These are phyloP conservation scores for Charanyca ferruginea DNA, from an alignment of 2,888 invertebrate genomes.

Conservation along the genomic window DNA sequence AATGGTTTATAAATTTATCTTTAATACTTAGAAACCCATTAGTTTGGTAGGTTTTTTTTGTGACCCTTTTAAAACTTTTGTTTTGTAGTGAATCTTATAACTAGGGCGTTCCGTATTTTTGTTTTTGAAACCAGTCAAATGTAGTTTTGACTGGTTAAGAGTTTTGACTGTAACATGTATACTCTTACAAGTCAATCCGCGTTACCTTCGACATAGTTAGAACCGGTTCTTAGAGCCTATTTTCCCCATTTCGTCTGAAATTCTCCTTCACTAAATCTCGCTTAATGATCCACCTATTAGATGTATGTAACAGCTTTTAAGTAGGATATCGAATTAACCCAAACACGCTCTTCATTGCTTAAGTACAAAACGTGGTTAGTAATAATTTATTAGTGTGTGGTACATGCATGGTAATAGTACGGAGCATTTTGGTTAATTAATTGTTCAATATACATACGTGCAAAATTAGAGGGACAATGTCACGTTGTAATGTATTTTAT, in stretches of 20 bases:
- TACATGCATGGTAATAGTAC: slow-evolving; percentile 65
- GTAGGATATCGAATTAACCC: slow-evolving; percentile 39
- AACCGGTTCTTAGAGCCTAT: too few species aligned
- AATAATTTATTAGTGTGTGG: slow-evolving; percentile 64
- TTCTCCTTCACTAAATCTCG: not conserved
- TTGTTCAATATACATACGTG: slow-evolving; percentile 63
- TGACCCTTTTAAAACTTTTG: too few species aligned
- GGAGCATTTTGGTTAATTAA: slow-evolving; percentile 73
- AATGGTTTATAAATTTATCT: too few species aligned
- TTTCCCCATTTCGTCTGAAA: not conserved
- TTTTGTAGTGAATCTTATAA: too few species aligned
- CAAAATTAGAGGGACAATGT: slow-evolving; percentile 20
- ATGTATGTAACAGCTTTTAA: slow-evolving; percentile 28
- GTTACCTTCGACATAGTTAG: too few species aligned
- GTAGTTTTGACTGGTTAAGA: too few species aligned
- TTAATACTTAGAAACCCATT: too few species aligned
- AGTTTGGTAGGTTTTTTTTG: too few species aligned
- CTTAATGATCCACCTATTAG: slow-evolving; percentile 12
- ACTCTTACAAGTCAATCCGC: too few species aligned
- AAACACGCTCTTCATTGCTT: slow-evolving; percentile 42
- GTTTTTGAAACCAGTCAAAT: too few species aligned
- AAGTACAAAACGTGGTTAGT: slow-evolving; percentile 48
- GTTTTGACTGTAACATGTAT: too few species aligned
- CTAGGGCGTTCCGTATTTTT: too few species aligned
- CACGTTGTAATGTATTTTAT: slow-evolving; percentile 23